These are phyloP conservation scores for Periophthalmus modestus DNA, from an alignment of 2,113 vertebrate genomes.

Conservation along the genomic window DNA sequence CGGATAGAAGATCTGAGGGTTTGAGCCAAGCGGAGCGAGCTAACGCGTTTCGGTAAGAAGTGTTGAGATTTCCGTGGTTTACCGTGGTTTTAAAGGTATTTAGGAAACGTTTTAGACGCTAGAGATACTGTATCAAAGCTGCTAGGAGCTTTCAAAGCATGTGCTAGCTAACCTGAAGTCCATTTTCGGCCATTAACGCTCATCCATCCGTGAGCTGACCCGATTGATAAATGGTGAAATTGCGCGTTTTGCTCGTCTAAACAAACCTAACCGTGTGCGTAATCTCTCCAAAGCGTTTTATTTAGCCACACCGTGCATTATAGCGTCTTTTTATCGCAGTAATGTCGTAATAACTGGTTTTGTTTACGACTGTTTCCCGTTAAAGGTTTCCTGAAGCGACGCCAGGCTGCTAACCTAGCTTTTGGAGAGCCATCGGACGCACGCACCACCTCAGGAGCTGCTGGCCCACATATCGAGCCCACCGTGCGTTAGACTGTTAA, in stretches of 20 bases:
- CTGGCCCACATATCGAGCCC: constrained; percentile 2
- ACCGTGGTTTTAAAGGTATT: not conserved
- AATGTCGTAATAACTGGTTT: not conserved
- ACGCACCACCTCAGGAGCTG: constrained; percentile 13
- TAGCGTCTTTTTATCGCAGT: not conserved
- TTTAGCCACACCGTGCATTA: too few species aligned
- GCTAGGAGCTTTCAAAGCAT: constrained; percentile 40
- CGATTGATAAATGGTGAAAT: not conserved
- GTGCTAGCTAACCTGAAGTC: constrained; percentile 53
- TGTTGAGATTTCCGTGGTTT: not conserved
- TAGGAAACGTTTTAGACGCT: not conserved
- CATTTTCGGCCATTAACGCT: constrained; percentile 68
- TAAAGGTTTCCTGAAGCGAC: constrained; percentile 28
- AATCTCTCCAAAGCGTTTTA: not conserved
- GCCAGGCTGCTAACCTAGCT: constrained; percentile 16
- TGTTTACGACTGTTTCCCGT: constrained; percentile 44
- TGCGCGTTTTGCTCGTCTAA: not conserved
- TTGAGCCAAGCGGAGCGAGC: constrained; percentile 1
- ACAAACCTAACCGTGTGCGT: not conserved
- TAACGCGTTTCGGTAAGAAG: not conserved
- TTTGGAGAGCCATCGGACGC: not conserved
- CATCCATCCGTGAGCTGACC: constrained; percentile 38
- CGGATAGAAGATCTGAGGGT: constrained; percentile 39
- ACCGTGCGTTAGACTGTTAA: not conserved
- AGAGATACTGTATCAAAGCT: constrained; percentile 47